Evolutionary conservation across 2,797 vertebrate species (phyloP).

Genomic region (Arrhamphus sclerolepis): DNA sequence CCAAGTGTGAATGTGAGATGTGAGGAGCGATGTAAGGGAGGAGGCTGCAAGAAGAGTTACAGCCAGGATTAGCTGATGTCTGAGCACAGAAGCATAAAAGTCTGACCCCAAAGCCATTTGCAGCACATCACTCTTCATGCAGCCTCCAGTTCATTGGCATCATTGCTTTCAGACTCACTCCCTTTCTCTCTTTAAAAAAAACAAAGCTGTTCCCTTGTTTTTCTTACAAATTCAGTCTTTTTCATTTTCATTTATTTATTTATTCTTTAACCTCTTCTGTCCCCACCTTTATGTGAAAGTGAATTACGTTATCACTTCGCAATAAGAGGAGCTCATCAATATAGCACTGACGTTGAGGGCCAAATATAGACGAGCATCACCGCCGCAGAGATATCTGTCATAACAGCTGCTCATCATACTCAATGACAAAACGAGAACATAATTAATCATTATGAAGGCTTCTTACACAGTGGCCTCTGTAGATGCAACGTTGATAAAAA

Average conservation of each 20-base stretch:
- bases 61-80: conserved; percentile 35
- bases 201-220: background rate
- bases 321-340: conserved; percentile 52
- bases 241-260: no score
- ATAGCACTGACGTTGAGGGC: conserved; percentile 34
- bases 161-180: background rate
- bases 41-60: conserved; percentile 39
- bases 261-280: background rate
- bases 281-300: background rate
- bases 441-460: conserved; percentile 47
- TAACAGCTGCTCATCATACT: conserved; percentile 50
- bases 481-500: conserved; percentile 6
- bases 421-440: conserved; percentile 41
- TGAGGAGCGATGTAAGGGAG: background rate
- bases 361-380: conserved; percentile 54
- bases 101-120: conserved; percentile 37
- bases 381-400: conserved; percentile 48
- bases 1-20: conserved; percentile 22
- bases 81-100: conserved; percentile 39
- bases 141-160: conserved; percentile 2
- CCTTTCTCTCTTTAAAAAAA: background rate
- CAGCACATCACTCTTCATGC: conserved; percentile 24
- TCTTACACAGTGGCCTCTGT: conserved; percentile 21
- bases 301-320: conserved; percentile 13
- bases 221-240: background rate